Evolutionary conservation across 1,140 invertebrate species (phyloP), one percentile per base, ranked within the genome.

Genomic region (Drosophila nigromelanica): DNA sequence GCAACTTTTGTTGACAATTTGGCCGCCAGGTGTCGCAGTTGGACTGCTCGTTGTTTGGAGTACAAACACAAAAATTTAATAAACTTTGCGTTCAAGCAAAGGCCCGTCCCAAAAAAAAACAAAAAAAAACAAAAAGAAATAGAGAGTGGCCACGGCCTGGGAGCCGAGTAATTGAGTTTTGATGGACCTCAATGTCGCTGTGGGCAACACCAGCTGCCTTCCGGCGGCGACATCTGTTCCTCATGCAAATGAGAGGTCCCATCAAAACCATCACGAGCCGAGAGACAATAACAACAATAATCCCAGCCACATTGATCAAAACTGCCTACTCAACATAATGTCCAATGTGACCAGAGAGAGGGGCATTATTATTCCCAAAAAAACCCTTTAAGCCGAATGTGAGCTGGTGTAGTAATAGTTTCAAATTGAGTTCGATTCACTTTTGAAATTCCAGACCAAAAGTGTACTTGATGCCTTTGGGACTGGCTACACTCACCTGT

Each of bases 11-110:
- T 62, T 73, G 74, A 85, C 83, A 85, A 83, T 85, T 83, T 64
- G 73, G 47, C 73, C 76, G 55, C 39, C 76, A 83, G 80, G 80
- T 72, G 61, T 66, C 55, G 59, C 80, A 62, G 37, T 33, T 40
- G 11, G 27, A 33, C 10, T n/a, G 43, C 15, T 6, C 40, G 33
- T 50, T 50, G 43, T 52, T 60, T 37, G 56, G 27, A n/a, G 59
- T 40, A 76, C 77, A 51, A 59, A 72, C 63, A 64, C 72, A 60
- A 76, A 85, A 83, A 80, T 83, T 85, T 83, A 83, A 83, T 83
- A 83, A 83, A 80, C 67, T 72, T 42, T 15, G 15, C 45, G 21
- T 12, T 30, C 12, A 45, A 59, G 15, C 18, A 60, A 56, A 56
- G 11, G 1, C 30, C 43, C 58, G 11, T 11, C 8, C 27, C 37